Conservation (phyloP, 2,888 invertebrate genomes). For the Marasmarcha lunaedactyla region DNA sequence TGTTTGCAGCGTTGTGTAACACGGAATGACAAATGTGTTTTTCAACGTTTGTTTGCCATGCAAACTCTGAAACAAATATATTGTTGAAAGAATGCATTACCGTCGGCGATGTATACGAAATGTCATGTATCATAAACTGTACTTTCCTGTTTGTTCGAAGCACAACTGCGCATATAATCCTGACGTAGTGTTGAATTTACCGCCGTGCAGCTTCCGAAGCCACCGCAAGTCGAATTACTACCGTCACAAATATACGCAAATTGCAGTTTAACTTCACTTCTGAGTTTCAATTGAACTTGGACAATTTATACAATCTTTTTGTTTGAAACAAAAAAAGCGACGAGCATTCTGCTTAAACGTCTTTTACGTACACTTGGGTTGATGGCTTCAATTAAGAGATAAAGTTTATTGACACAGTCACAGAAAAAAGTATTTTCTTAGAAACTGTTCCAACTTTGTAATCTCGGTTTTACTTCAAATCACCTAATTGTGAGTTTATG, state of each 20-base stretch:
- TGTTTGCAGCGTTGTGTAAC: neutral
- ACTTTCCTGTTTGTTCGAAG: neutral
- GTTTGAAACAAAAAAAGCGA: neutral
- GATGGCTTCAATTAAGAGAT: slow-evolving; percentile 1
- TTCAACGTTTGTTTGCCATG: slow-evolving; percentile 1
- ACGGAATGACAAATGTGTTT: slow-evolving; percentile 1
- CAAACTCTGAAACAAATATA: neutral
- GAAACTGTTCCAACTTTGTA: neutral
- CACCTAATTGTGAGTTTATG: neutral
- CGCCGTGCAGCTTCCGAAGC: neutral
- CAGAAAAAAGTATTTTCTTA: neutral
- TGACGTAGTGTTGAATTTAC: neutral
- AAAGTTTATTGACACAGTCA: slow-evolving; percentile 1
- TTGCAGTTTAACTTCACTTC: neutral
- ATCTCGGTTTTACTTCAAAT: neutral
- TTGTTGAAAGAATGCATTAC: neutral
- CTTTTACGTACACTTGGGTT: neutral
- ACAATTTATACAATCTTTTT: neutral
- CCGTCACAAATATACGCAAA: too few species aligned
- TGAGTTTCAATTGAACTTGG: neutral
- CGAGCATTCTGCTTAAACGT: neutral
- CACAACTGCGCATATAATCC: neutral
- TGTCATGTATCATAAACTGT: neutral
- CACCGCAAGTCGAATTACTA: neutral
- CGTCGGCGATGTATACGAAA: neutral